Evolutionary conservation across 2,797 vertebrate species (phyloP), one percentile per base, ranked within the genome.

Genomic region (Echeneis naucrates): DNA sequence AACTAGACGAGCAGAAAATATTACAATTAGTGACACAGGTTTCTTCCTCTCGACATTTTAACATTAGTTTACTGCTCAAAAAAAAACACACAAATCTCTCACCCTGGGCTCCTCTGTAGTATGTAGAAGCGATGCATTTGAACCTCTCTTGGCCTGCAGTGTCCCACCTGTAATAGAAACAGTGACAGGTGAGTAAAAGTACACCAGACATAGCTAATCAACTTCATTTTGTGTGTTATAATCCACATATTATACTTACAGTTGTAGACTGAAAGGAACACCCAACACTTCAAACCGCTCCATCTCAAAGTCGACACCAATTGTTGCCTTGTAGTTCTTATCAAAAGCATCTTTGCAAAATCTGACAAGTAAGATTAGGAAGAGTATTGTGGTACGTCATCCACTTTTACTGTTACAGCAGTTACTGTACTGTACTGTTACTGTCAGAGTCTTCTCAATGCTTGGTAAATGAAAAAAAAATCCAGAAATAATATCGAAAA

Each of bases 281-380:
- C 97, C 97, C 57, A 98, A 84, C 85, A 98, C 96, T 88, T 99
- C 97, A 21, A 99, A 98, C 10, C 97, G 93, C 87, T 99, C 97
- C 96, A 99, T 99, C 92, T 98, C 97, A 57, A 99, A 99, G 92
- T 99, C 97, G 23, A 98, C 97, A 7, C 97, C 97, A 0, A 99
- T 99, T n/a, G 97, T 99, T 0, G 97, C 97, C 84, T 98, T 99
- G 93, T 99, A 99, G 92, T 98, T 98, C 91, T 98, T 99, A 89
- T 99, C 96, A 12, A 99, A 99, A 3, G 91, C 94, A 80, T 98
- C 95, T 87, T 98, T 97, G 88, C 98, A 99, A 92, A 99, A 99
- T 60, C 97, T 98, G 73, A 16, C 17, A 42, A 42, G 16, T 6
- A 17, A 12, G 16, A 42, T 17, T 7, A 19, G 7, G 16, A 42